Percentiles rank a stretch among this genome's conserved stretches.
These are phyloP conservation scores for Zelostemma sp. DNA, from an alignment of 1,140 invertebrate species.

Conservation along the genomic window DNA sequence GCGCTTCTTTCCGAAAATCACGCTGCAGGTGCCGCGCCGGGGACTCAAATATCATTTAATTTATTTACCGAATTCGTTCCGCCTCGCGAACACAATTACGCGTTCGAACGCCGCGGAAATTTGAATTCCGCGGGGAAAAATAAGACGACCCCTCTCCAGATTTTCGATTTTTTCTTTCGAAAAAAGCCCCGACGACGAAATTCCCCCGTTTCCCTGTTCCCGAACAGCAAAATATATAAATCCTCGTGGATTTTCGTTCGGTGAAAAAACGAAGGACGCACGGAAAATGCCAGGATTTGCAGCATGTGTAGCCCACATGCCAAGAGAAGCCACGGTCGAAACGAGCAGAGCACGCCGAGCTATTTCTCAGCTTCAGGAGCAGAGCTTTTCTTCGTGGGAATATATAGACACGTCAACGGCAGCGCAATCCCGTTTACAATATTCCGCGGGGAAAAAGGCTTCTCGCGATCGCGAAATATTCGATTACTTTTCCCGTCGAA, in stretches of 20 bases:
- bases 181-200: no score
- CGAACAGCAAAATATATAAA: no score
- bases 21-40: neutral
- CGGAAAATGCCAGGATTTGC: no score
- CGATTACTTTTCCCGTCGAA: neutral
- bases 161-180: no score
- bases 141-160: no score
- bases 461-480: constrained; percentile 24
- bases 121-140: no score
- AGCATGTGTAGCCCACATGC: neutral
- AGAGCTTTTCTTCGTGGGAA: constrained; percentile 68
- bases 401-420: constrained; percentile 68
- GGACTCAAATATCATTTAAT: neutral
- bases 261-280: no score
- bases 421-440: constrained; percentile 64
- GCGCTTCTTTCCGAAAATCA: constrained; percentile 21
- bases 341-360: constrained; percentile 42
- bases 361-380: constrained; percentile 69
- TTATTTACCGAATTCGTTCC: neutral
- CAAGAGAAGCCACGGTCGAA: constrained; percentile 16
- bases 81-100: neutral
- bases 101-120: no score
- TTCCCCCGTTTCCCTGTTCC: no score
- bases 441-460: constrained; percentile 37
- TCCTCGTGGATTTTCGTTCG: neutral